Evolutionary conservation across 2,888 invertebrate genomes (phyloP).

Genomic region (Lasioglossum leucozonium): DNA sequence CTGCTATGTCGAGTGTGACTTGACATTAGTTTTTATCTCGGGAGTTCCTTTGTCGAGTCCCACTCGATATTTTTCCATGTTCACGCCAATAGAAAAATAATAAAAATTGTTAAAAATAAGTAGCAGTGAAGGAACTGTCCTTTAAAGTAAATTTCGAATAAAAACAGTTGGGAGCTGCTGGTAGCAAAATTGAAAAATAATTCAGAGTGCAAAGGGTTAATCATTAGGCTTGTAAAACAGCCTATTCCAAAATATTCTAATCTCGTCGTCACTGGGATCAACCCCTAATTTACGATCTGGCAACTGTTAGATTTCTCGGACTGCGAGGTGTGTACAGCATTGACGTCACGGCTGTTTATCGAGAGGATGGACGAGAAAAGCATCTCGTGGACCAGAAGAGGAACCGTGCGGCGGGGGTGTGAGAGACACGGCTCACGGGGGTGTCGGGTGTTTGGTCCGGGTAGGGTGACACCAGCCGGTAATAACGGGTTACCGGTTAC

Average conservation of each 20-base stretch:
- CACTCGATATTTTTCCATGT: no score
- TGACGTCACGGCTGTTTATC: constrained; percentile 44
- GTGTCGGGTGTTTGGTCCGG: constrained; percentile 61
- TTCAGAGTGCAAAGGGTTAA: no score
- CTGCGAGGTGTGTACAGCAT: not conserved
- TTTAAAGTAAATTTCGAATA: no score
- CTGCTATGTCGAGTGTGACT: no score
- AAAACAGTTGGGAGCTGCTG: no score
- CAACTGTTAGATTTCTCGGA: not conserved
- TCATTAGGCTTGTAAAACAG: no score
- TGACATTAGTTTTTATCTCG: no score
- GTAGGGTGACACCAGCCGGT: constrained; percentile 75
- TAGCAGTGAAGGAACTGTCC: no score
- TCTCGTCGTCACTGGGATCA: not conserved
- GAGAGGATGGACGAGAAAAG: constrained; percentile 27
- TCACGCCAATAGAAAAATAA: no score
- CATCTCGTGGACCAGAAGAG: constrained; percentile 26
- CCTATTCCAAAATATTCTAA: not conserved
- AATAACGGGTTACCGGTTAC: constrained; percentile 81
- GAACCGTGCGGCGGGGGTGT: not conserved
- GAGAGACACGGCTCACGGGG: constrained; percentile 26
- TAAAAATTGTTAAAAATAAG: no score
- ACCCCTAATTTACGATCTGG: not conserved
- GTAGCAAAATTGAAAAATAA: no score
- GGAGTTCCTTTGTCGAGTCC: no score